Evolutionary conservation across 2,888 invertebrate genomes (phyloP), one percentile per base, ranked within the genome.

Genomic region (Eupithecia inturbata): DNA sequence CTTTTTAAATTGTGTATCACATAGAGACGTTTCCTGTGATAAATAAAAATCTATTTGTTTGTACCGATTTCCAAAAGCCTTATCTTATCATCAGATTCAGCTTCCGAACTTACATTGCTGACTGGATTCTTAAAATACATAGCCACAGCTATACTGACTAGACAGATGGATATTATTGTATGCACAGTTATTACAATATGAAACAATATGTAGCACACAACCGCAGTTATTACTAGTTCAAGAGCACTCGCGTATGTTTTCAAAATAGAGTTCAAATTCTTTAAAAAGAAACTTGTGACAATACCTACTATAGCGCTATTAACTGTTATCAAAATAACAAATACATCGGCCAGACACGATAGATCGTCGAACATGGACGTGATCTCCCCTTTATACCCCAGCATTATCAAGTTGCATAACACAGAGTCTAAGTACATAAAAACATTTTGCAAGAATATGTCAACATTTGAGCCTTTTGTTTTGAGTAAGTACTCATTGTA

Each of bases 401-500:
- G 93, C 74, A 98, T 94, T 4, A 96, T 89, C n/a, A 96, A 89
- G 89, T 99, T 99, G 88, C 98, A 98, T n/a, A 98, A 85, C 78
- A 99, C 98, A 6, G 99, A 99, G 90, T 99, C 98, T 39, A 98
- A 87, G 89, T 99, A 99, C 98, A 99, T 98, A 85, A 98, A 99
- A 10, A 98, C 96, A 89, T 99, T 99, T 91, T 99, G 99, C 79
- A 99, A 93, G 91, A 98, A 98, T 84, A 99, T 97, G 86, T 98
- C 97, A 0, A 98, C 97, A 79, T 97, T 96, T 3, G 96, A 96
- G 26, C 98, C 98, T 82, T 96, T 96, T 39, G 97, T 97, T 93
- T 99, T 99, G 5, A 99, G 93, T 70, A 99, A 94, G 90, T 98
- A 98, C 88, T 99, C 99, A 88, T 99, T 99, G 90, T 99, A 99